phyloP scores from a whole-genome alignment of 1,140 invertebrate species.

The Charaxes varanes region DNA sequence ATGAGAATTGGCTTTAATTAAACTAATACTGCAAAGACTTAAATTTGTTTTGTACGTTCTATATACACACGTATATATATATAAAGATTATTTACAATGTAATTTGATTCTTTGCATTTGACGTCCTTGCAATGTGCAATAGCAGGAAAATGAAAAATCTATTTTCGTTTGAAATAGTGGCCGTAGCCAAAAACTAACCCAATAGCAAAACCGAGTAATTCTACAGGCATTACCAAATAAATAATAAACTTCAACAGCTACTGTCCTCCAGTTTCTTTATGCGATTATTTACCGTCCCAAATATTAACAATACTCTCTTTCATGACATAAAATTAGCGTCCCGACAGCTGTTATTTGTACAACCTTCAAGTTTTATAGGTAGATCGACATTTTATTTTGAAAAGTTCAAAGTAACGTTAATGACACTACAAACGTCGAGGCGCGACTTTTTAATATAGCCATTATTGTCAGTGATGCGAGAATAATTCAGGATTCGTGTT shows the following conservation, averaged over 20 bases:
- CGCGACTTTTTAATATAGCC: slow-evolving; percentile 13
- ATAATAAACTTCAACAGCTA: too few relatives aligned
- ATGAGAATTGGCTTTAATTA: slow-evolving; percentile 4
- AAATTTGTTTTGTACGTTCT: too few relatives aligned
- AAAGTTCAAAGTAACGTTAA: slow-evolving; percentile 27
- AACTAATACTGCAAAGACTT: not conserved
- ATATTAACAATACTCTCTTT: slow-evolving; percentile 1
- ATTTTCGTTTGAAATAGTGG: too few relatives aligned
- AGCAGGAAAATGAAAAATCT: too few relatives aligned
- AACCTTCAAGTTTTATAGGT: slow-evolving; percentile 23
- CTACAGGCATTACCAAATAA: too few relatives aligned
- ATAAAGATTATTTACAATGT: too few relatives aligned
- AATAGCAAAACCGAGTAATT: too few relatives aligned
- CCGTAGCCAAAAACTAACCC: too few relatives aligned
- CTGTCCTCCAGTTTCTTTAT: too few relatives aligned
- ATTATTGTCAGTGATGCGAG: slow-evolving; percentile 14
- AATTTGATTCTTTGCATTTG: too few relatives aligned
- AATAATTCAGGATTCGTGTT: slow-evolving; percentile 14
- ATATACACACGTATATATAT: too few relatives aligned
- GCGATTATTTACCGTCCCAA: not conserved
- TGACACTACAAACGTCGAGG: slow-evolving; percentile 17
- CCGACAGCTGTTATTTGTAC: not conserved
- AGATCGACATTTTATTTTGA: slow-evolving; percentile 23
- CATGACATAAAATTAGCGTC: not conserved
- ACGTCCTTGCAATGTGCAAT: too few relatives aligned